These are phyloP conservation scores for Chitala chitala DNA, from an alignment of 2,113 vertebrate genomes.

Conservation along the genomic window DNA sequence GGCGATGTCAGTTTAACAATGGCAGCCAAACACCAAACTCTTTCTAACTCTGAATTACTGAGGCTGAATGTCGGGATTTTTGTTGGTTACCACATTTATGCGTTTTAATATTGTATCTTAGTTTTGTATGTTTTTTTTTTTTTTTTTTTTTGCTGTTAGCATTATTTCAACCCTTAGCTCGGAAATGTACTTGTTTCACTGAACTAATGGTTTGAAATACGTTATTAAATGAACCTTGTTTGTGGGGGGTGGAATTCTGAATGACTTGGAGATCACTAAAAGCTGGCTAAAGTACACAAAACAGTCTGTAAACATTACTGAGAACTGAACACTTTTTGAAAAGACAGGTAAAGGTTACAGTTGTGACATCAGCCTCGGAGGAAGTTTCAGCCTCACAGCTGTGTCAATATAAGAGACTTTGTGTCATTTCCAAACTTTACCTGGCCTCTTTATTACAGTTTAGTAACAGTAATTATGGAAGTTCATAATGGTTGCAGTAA, in stretches of 20 bases:
- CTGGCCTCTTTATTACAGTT: conserved; percentile 39
- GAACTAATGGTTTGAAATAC: not conserved
- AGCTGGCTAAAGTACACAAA: conserved; percentile 15
- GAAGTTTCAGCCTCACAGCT: conserved; percentile 50
- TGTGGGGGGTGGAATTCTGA: not conserved
- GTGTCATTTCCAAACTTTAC: conserved; percentile 27
- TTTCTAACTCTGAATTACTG: too few species aligned
- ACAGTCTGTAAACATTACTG: conserved; percentile 30
- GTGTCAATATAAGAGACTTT: not conserved
- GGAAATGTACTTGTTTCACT: not conserved
- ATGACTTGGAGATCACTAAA: conserved; percentile 1
- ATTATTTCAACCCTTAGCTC: too few species aligned
- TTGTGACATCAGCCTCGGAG: conserved; percentile 49
- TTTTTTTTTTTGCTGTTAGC: too few species aligned
- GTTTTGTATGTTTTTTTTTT: not conserved
- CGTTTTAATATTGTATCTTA: too few species aligned
- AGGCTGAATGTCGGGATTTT: too few species aligned
- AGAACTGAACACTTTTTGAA: conserved; percentile 47
- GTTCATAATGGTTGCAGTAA: not conserved
- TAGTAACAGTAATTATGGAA: not conserved
- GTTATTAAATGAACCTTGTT: not conserved
- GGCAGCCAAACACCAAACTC: too few species aligned
- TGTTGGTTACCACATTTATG: too few species aligned
- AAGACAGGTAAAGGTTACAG: conserved; percentile 47
- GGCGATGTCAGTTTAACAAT: too few species aligned